Evolutionary conservation across 2,797 vertebrate genomes (phyloP), one percentile per base, ranked within the genome.

Genomic region (Caiman crocodilus): DNA sequence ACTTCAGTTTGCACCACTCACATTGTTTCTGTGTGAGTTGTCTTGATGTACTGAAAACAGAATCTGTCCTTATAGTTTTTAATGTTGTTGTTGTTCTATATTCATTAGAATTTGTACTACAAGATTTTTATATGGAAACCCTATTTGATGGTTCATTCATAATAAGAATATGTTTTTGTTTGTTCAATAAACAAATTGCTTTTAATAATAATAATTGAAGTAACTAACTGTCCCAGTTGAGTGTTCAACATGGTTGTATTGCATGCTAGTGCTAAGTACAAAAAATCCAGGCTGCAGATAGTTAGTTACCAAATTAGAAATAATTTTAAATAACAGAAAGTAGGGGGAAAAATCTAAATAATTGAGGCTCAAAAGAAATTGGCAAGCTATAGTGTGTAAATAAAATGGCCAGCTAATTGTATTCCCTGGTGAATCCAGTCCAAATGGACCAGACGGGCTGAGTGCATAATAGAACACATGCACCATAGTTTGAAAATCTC

Each of bases 371-470:
- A 92, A 96, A 96, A 96, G 67, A 88, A 95, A 95, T 88, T 94
- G 96, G 56, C 93, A 95, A 76, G n/a, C 83, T 90, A 80, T 30
- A 69, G 67, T 91, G 84, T 94, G 76, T 78, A 97, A 97, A 96
- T 93, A 94, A 95, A 96, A 93, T 94, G 94, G 50, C 89, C 78
- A 92, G 75, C 90, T 97, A 93, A 94, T 95, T 96, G 90, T 94
- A 97, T 97, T 97, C 96, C 96, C 97, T 87, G 15, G 82, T 96
- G 97, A 96, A 94, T 96, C 79, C 85, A 96, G 94, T 96, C 97
- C 96, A 97, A 97, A 97, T 96, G 96, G 97, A 97, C 97, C 98
- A 98, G 97, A 98, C 96, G 69, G 97, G 97, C 97, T 97, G 98
- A 98, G 97, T 98, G 98, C 97, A 98, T 98, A 97, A 98, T 94